These are phyloP conservation scores for Dermatemys mawii DNA, from an alignment of 2,113 vertebrate species.

Conservation along the genomic window DNA sequence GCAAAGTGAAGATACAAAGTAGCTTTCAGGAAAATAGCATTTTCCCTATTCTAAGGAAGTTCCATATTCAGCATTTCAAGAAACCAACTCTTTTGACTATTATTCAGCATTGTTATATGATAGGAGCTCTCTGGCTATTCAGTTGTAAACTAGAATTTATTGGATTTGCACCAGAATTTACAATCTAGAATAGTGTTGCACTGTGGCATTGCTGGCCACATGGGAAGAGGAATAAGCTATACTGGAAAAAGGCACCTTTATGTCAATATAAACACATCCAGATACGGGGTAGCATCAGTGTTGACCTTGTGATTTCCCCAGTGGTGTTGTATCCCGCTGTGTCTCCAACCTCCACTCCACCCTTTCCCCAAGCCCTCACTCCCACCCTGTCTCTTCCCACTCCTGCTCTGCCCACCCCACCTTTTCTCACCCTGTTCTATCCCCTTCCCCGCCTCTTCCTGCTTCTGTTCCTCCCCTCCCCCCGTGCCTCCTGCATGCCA, in stretches of 20 bases:
- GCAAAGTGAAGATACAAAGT: neutral
- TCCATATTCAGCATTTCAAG: slow-evolving; percentile 20
- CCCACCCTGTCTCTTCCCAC: no score
- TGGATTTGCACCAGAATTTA: neutral
- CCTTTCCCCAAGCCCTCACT: no score
- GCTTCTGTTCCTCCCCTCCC: no score
- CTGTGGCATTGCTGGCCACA: neutral
- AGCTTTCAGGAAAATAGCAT: neutral
- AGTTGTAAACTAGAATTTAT: neutral
- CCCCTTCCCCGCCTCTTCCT: no score
- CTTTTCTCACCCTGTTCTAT: no score
- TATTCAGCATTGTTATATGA: neutral
- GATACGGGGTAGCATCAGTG: no score
- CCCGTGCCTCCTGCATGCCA: no score
- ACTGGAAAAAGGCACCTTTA: neutral
- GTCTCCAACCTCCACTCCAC: no score
- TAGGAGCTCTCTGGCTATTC: neutral
- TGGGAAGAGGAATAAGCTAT: neutral
- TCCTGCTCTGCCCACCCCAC: no score
- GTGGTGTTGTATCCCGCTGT: no score
- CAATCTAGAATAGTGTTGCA: neutral
- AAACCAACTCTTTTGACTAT: neutral
- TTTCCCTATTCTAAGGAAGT: neutral
- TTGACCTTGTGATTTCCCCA: no score
- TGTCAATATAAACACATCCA: neutral